Conservation (phyloP, 1,140 invertebrate genomes). For the Helicorthomorpha holstii region DNA sequence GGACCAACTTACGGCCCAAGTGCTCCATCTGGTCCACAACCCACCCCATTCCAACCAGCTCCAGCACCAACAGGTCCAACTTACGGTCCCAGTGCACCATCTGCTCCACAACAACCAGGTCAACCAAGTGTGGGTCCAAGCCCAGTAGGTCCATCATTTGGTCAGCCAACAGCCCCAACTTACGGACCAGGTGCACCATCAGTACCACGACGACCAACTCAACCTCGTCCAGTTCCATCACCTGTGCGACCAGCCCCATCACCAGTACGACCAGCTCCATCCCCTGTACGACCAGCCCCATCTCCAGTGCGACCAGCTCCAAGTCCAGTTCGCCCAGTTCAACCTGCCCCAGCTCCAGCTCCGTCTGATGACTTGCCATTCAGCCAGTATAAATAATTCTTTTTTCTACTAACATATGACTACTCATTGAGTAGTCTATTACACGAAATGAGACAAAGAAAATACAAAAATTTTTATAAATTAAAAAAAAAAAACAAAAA, state of each 20-base stretch:
- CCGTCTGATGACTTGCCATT: too few relatives aligned
- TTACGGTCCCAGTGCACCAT: background rate
- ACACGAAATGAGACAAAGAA: too few relatives aligned
- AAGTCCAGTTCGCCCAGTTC: background rate
- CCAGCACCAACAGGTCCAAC: background rate
- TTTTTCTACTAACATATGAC: too few relatives aligned
- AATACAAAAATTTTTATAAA: too few relatives aligned
- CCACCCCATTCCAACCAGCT: background rate
- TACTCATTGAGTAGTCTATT: too few relatives aligned
- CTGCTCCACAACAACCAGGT: background rate
- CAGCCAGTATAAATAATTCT: too few relatives aligned
- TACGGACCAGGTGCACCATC: background rate
- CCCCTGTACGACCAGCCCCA: background rate
- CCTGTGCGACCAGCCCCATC: background rate
- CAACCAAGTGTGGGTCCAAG: background rate
- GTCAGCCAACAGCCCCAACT: background rate
- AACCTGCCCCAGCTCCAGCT: background rate
- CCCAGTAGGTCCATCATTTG: background rate
- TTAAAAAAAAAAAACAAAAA: too few relatives aligned
- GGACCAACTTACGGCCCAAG: background rate
- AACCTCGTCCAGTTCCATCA: background rate
- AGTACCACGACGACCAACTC: background rate
- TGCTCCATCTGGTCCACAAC: background rate
- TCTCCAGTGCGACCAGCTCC: background rate
- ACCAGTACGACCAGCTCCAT: background rate